These are phyloP conservation scores for Capitella teleta DNA, from an alignment of 1,140 invertebrate genomes.

Conservation along the genomic window DNA sequence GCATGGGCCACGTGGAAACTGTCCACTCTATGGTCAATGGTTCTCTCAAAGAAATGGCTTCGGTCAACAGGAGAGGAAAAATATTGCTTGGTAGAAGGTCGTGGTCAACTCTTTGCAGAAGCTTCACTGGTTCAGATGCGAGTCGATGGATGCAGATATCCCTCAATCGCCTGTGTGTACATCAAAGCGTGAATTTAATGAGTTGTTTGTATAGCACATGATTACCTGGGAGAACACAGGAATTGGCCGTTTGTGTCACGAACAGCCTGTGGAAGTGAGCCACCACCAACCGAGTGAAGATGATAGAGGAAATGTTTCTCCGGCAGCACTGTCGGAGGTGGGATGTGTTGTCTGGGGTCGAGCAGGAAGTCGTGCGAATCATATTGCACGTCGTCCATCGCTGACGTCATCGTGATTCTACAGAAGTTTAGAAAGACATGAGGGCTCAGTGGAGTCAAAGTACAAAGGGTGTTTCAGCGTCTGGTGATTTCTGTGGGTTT, in stretches of 20 bases:
- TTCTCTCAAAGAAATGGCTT: conserved; percentile 28
- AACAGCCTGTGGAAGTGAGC: background rate
- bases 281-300: background rate
- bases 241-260: background rate
- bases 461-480: no score
- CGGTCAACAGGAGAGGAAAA: conserved; percentile 23
- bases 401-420: background rate
- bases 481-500: no score
- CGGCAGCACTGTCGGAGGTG: background rate
- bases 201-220: background rate
- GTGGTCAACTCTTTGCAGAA: conserved; percentile 14
- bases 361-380: background rate
- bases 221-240: background rate
- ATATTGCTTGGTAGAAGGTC: conserved; percentile 20
- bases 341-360: background rate
- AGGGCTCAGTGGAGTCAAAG: no score
- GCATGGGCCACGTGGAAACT: conserved; percentile 20
- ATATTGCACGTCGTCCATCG: background rate
- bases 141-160: conserved; percentile 21
- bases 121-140: conserved; percentile 17
- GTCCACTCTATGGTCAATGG: conserved; percentile 19
- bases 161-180: conserved; percentile 17
- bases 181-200: background rate
- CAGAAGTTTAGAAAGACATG: no score
- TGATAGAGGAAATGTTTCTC: background rate